Evolutionary conservation across 2,888 invertebrate species (phyloP).

Genomic region (Luperina nickerlii): DNA sequence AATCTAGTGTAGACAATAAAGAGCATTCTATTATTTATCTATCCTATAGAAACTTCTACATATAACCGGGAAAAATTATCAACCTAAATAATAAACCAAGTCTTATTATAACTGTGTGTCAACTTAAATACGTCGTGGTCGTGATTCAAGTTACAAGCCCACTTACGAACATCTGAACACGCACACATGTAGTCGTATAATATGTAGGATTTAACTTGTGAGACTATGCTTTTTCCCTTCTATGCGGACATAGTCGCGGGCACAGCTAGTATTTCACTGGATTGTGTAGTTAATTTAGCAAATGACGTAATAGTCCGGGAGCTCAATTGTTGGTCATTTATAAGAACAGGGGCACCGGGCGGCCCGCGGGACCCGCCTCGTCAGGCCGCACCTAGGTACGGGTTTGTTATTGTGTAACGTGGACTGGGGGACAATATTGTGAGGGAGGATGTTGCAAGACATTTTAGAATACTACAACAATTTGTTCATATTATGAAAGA

Average conservation of each 20-base stretch:
- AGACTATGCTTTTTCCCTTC: no score
- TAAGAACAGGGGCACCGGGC: slow-evolving; percentile 26
- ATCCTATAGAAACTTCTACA: background rate
- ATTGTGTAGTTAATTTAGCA: slow-evolving; percentile 50
- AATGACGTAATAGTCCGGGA: slow-evolving; percentile 46
- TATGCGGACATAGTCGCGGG: background rate
- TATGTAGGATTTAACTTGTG: background rate
- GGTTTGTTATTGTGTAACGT: background rate
- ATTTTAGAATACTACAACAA: background rate
- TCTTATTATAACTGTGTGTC: background rate
- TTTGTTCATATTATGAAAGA: background rate
- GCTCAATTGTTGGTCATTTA: slow-evolving; percentile 45
- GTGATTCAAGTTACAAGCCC: background rate
- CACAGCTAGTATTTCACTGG: background rate
- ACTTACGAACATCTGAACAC: background rate
- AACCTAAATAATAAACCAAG: background rate
- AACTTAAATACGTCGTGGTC: background rate
- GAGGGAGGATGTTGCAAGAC: no score
- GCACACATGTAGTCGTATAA: background rate
- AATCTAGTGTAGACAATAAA: background rate
- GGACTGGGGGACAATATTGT: background rate
- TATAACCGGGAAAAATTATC: background rate
- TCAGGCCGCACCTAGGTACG: background rate
- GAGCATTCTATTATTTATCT: background rate
- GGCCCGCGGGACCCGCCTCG: slow-evolving; percentile 43